phyloP scores from a whole-genome alignment of 2,113 vertebrate genomes.

The Callionymus lyra region DNA sequence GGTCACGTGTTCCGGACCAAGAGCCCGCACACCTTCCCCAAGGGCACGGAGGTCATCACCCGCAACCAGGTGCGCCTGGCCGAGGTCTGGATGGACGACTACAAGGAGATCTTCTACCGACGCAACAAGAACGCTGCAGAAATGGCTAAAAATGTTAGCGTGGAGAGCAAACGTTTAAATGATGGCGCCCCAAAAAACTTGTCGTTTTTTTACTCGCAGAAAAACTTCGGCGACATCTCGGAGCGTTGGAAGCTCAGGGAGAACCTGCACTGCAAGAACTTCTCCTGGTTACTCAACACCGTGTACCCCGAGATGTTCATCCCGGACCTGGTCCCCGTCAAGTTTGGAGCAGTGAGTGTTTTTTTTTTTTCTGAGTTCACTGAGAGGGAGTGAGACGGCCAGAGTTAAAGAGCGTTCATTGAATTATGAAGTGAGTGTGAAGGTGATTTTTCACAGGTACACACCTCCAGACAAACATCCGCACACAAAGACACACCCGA shows the following conservation, averaged over 20 bases:
- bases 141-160: constrained; percentile 80
- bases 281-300: constrained; percentile 86
- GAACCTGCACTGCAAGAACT: constrained; percentile 82
- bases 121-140: constrained; percentile 77
- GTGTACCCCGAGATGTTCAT: constrained; percentile 89
- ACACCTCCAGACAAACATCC: too few relatives aligned
- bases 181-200: background rate
- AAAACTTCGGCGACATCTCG: constrained; percentile 82
- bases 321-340: constrained; percentile 76
- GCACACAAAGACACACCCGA: too few relatives aligned
- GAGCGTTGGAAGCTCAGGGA: constrained; percentile 78
- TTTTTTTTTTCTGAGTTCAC: too few relatives aligned
- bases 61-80: constrained; percentile 92
- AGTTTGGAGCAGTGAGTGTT: constrained; percentile 73
- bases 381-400: too few relatives aligned
- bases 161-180: background rate
- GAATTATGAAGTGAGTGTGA: too few relatives aligned
- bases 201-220: constrained; percentile 50
- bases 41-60: constrained; percentile 85
- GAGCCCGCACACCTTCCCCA: constrained; percentile 94
- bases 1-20: constrained; percentile 94
- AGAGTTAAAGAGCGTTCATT: too few relatives aligned
- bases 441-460: too few relatives aligned
- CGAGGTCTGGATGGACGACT: constrained; percentile 95
- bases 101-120: constrained; percentile 86